Conservation (phyloP, 2,113 vertebrate genomes). For the Megaceryle torquata region DNA sequence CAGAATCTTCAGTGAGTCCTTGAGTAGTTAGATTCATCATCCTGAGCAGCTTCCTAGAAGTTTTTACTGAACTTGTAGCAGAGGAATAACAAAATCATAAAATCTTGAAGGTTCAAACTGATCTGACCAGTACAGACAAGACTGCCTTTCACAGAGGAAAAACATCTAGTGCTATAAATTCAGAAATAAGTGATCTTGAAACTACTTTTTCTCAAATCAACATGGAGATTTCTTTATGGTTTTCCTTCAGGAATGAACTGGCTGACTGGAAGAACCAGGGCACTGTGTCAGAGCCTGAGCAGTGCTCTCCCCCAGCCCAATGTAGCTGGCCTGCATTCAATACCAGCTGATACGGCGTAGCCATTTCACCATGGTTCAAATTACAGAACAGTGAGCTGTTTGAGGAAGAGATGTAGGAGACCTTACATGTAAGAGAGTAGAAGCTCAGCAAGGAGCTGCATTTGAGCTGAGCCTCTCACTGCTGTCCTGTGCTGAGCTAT, state of each 20-base stretch:
- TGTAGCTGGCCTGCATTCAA: not conserved
- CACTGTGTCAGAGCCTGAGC: not conserved
- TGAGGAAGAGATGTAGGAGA: not conserved
- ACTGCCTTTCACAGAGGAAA: not conserved
- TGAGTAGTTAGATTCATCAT: not conserved
- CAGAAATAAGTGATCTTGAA: not conserved
- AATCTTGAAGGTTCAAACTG: not conserved
- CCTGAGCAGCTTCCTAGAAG: not conserved
- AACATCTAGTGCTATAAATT: not conserved
- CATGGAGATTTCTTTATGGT: not conserved
- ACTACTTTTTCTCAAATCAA: not conserved
- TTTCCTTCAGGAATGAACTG: not conserved
- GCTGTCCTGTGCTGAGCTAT: not conserved
- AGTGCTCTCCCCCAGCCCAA: not conserved
- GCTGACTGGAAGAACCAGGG: not conserved
- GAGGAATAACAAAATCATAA: not conserved
- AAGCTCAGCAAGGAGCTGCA: not conserved
- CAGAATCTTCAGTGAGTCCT: not conserved
- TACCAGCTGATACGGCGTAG: not conserved
- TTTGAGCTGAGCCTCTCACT: not conserved
- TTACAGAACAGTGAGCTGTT: not conserved
- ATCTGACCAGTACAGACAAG: not conserved
- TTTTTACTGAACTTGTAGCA: not conserved
- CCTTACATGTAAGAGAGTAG: not conserved
- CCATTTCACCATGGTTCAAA: not conserved